Conservation (phyloP, 2,113 vertebrate genomes). For the Balaenoptera acutorostrata region DNA sequence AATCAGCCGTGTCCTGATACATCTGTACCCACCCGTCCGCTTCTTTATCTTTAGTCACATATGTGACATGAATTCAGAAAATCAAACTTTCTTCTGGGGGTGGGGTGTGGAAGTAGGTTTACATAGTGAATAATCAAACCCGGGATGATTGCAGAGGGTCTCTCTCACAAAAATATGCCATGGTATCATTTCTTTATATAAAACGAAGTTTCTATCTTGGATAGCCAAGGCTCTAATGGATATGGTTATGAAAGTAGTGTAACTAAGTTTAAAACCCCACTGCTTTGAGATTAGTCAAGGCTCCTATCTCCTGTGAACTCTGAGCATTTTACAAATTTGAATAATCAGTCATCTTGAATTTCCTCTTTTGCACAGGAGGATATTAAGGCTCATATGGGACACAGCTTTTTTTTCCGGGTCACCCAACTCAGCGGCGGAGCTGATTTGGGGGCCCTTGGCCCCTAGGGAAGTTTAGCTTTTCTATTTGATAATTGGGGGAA, state of each 20-base stretch:
- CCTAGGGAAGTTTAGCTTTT: neutral
- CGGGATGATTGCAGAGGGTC: neutral
- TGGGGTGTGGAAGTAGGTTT: neutral
- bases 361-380: slow-evolving; percentile 5
- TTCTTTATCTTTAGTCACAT: neutral
- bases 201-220: slow-evolving; percentile 32
- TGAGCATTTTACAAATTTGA: slow-evolving; percentile 32
- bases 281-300: neutral
- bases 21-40: neutral
- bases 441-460: neutral
- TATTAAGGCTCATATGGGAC: neutral
- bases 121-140: neutral
- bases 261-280: neutral
- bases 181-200: neutral
- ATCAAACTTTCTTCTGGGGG: neutral
- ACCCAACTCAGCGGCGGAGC: neutral
- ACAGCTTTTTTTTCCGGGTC: neutral
- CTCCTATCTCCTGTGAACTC: slow-evolving; percentile 6
- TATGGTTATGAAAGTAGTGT: neutral
- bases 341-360: slow-evolving; percentile 30
- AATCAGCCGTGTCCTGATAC: neutral
- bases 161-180: neutral
- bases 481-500: neutral
- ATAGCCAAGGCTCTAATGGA: neutral
- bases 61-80: neutral